phyloP scores from a whole-genome alignment of 2,888 invertebrate genomes.

The Xestia rhomboidea region DNA sequence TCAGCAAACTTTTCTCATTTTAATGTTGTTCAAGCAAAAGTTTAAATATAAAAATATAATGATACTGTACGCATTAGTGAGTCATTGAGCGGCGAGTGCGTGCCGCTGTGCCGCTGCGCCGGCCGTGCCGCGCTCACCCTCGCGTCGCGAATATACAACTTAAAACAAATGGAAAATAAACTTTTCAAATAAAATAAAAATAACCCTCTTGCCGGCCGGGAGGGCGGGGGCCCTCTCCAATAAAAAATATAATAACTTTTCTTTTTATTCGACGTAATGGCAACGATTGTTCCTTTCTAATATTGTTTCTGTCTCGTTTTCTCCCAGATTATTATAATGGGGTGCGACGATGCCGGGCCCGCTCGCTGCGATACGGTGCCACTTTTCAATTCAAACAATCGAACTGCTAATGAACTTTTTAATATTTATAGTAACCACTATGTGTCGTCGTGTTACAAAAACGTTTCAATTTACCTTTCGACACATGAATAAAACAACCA shows the following conservation, averaged over 20 bases:
- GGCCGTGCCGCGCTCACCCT: slow-evolving; percentile 82
- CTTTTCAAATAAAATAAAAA: slow-evolving; percentile 91
- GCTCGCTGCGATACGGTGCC: slow-evolving; percentile 65
- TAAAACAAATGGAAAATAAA: slow-evolving; percentile 91
- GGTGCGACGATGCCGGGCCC: slow-evolving; percentile 71
- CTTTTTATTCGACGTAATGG: slow-evolving; percentile 90
- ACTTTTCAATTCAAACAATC: slow-evolving; percentile 62
- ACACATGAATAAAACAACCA: slow-evolving; percentile 23
- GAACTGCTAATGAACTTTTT: slow-evolving; percentile 67
- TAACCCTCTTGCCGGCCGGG: slow-evolving; percentile 89
- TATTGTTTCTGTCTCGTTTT: slow-evolving; percentile 85
- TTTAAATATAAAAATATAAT: slow-evolving; percentile 91
- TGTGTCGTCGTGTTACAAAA: slow-evolving; percentile 44
- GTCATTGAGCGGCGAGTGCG: slow-evolving; percentile 86
- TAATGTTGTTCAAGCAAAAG: slow-evolving; percentile 88
- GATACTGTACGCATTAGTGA: slow-evolving; percentile 90
- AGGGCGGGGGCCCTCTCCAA: slow-evolving; percentile 89
- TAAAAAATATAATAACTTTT: slow-evolving; percentile 91
- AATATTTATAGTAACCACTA: slow-evolving; percentile 61
- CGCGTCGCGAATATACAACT: slow-evolving; percentile 88
- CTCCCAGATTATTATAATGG: slow-evolving; percentile 86
- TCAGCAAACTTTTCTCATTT: slow-evolving; percentile 88
- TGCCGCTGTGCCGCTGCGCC: slow-evolving; percentile 65
- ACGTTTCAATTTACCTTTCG: slow-evolving; percentile 52
- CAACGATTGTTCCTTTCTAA: slow-evolving; percentile 88